A percentile compares a stretch with the other conserved stretches of the same genome.
Conservation (phyloP, 2,113 vertebrate genomes). For the Lipophrys pholis region DNA sequence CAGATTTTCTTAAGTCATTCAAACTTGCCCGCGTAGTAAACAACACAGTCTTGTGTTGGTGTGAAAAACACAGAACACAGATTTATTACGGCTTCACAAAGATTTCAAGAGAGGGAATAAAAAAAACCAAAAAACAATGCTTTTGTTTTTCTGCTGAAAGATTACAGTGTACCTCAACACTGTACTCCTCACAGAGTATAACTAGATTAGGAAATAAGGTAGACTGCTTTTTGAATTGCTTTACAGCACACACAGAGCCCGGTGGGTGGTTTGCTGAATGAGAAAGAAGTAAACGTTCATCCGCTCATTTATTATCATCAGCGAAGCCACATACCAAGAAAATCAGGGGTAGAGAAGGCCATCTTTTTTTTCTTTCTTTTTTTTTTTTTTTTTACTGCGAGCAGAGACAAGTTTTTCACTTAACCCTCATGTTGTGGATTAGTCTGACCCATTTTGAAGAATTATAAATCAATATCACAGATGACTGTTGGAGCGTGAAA, state of each 20-base stretch:
- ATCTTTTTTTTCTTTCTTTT: not conserved
- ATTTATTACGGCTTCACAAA: too few relatives aligned
- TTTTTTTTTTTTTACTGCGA: not conserved
- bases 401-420: not conserved
- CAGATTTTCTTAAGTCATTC: too few relatives aligned
- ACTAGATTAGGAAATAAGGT: not conserved
- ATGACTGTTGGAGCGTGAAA: too few relatives aligned
- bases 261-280: not conserved
- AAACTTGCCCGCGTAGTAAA: too few relatives aligned
- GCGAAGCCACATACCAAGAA: not conserved
- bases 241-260: not conserved
- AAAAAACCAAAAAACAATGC: too few relatives aligned
- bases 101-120: too few relatives aligned
- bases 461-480: too few relatives aligned
- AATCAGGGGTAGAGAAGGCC: not conserved
- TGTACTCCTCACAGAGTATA: not conserved
- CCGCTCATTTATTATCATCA: not conserved
- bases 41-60: too few relatives aligned
- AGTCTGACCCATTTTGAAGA: too few relatives aligned
- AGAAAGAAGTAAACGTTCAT: not conserved
- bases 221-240: not conserved
- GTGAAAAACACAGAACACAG: too few relatives aligned
- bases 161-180: not conserved
- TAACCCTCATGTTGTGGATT: not conserved
- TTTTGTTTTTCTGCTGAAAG: not conserved